Evolutionary conservation across 2,888 invertebrate species (phyloP), one percentile per base, ranked within the genome.

Genomic region (Kryphioiulus occultus): DNA sequence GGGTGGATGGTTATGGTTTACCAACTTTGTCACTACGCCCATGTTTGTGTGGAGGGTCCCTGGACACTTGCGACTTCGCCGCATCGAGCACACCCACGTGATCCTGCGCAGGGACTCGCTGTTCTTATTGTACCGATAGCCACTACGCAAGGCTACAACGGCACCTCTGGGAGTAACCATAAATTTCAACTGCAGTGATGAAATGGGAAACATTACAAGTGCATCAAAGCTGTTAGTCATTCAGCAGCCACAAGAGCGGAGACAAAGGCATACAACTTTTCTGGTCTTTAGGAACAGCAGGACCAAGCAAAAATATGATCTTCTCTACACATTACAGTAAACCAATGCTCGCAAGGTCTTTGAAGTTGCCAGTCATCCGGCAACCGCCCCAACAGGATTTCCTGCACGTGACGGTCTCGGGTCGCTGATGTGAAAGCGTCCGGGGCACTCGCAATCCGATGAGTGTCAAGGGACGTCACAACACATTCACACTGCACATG

Each of bases 111-210:
- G 22, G 0, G 26, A 68, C 5, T n/a, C 26, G 26, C 68, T 68
- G 12, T 68, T 68, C 26, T 68, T 68, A 68, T 68, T 68, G 68
- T 68, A 68, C 26, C 68, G 68, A 68, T 68, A 68, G 68, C 68
- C 68, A 10, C 68, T 68, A 22, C 68, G 26, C 68, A 68, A 26
- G 26, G 68, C 68, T 26, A 68, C 68, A 22, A 68, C 7, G 68
- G 68, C 68, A 68, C 68, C 68, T 68, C 26, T 4, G 9, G 68
- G 68, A 4, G 68, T 26, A 1, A 68, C 68, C 68, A 26, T 68
- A 10, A 68, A 68, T 68, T 68, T 22, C 26, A 68, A 68, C 68
- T 68, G n/a, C 59, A 22, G 68, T 12, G 26, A 26, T 68, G 68
- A 5, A 68, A 68, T 22, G 26, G 68, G 68, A 68, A 68, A 68